A percentile compares a stretch with the other conserved stretches of the same genome.
These are phyloP conservation scores for Neopelma chrysocephalum DNA, from an alignment of 2,797 vertebrate genomes.

Conservation along the genomic window DNA sequence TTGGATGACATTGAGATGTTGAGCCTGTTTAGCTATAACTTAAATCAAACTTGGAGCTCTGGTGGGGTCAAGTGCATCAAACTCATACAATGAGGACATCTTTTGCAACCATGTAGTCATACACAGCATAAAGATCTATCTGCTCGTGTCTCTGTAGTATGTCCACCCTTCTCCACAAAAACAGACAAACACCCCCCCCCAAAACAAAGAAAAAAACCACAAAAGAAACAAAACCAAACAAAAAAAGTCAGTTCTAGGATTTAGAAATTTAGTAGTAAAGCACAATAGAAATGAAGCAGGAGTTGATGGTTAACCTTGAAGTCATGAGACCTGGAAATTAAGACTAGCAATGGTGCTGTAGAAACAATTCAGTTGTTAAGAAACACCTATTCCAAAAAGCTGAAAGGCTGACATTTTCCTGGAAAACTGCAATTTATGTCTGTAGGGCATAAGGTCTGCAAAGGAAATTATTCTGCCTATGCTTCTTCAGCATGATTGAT, in stretches of 20 bases:
- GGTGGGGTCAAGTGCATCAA: not conserved
- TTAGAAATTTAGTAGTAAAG: not conserved
- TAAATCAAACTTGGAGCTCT: not conserved
- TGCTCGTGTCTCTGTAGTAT: not conserved
- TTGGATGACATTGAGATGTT: not conserved
- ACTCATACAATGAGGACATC: not conserved
- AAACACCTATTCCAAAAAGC: not conserved
- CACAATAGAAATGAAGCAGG: not conserved
- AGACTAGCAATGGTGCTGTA: not conserved
- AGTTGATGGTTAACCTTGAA: not conserved
- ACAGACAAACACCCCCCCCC: not conserved
- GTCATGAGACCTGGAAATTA: not conserved
- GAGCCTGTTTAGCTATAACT: not conserved
- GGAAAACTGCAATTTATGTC: not conserved
- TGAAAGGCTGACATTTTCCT: not conserved
- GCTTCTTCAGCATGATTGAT: not conserved
- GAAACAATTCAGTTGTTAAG: not conserved
- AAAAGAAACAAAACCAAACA: too few species aligned
- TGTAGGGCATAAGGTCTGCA: not conserved
- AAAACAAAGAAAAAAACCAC: not conserved
- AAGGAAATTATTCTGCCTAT: not conserved
- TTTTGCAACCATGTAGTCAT: not conserved
- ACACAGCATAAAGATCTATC: not conserved
- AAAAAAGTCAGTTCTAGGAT: not conserved
- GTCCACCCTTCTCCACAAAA: rapidly evolving